Base-by-base conservation (phyloP, 2,113 vertebrate species). In the Ceyx margarethae region DNA sequence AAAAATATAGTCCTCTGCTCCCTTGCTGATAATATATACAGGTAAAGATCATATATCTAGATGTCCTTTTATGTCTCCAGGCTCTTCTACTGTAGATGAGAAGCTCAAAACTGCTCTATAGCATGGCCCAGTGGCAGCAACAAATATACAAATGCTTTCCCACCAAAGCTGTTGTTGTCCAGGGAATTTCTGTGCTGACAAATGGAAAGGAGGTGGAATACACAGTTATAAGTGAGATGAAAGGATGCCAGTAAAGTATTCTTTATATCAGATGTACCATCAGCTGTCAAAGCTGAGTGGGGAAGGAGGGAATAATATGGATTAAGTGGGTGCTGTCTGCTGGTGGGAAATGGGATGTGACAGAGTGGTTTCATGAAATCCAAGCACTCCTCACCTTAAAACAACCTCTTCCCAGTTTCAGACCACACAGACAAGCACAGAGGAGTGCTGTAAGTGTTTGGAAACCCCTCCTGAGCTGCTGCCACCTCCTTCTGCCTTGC, bases 11-110 rank as follows among this genome's bases (percentile, higher is more conserved):
- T 72, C 48, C 15, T 85, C 29, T 94, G 22, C 29, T 95, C 85
- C 53, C 45, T 87, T 84, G 31, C 28, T 91, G 66, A 22, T 79
- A 79, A 46, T 60, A 85, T 29, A 51, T 85, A 68, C 33, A 71
- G 25, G 57, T 67, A 56, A 89, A 85, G 48, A 68, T 22, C 31
- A n/a, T 92, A 81, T 92, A 89, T 95, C 53, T 87, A 75, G 53
- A 71, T 64, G 57, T 31, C 25, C 13, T 84, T 74, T 84, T 64
- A 66, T 64, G 35, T 91, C 78, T 91, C 26, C 54, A 57, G 75
- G 82, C n/a, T 79, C 45, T 82, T 85, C 45, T 29, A 76, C 16
- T 54, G 54, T 17, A 85, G 62, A 68, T 68, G 68, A 85, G 51
- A 90, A 93, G 75, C 37, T 77, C 54, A 54, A 73, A 87, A 56